Conservation (phyloP, 2,113 vertebrate genomes). For the Rhinogobius similis region DNA sequence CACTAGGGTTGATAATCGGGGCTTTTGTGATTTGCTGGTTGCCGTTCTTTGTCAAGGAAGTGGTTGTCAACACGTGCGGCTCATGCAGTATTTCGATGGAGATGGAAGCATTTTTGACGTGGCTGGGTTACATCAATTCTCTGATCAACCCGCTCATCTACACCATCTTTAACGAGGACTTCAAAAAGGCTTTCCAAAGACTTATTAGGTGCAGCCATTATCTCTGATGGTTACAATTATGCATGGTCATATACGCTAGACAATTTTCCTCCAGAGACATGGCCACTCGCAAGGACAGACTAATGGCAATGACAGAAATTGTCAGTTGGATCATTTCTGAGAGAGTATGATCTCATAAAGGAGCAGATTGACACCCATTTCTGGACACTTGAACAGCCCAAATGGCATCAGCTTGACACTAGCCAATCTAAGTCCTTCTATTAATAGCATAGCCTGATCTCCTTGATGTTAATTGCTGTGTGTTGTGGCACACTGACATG, state of each 20-base stretch:
- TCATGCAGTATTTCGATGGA: constrained; percentile 87
- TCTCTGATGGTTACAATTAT: constrained; percentile 69
- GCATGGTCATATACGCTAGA: constrained; percentile 15
- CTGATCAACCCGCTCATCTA: constrained; percentile 98
- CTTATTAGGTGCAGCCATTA: constrained; percentile 87
- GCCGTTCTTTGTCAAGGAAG: constrained; percentile 97
- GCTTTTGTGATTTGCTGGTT: constrained; percentile 98
- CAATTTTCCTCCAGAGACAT: constrained; percentile 6
- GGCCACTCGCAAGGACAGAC: constrained; percentile 1
- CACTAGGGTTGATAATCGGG: constrained; percentile 91
- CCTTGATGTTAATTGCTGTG: constrained; percentile 50
- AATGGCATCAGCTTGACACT: constrained; percentile 37
- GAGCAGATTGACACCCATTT: constrained; percentile 26
- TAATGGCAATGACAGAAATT: constrained; percentile 12
- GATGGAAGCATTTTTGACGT: constrained; percentile 92
- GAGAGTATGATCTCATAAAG: constrained; percentile 23
- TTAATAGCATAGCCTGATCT: constrained; percentile 52
- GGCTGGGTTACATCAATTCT: constrained; percentile 98
- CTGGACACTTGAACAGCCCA: constrained; percentile 35
- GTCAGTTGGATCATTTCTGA: constrained; percentile 24
- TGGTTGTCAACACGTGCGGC: constrained; percentile 90
- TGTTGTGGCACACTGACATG: constrained; percentile 43
- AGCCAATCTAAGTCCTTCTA: constrained; percentile 41
- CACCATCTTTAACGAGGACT: constrained; percentile 98
- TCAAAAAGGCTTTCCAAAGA: constrained; percentile 98